Evolutionary conservation across 2,888 invertebrate species (phyloP), one percentile per base, ranked within the genome.

Genomic region (Eupsilia transversa): DNA sequence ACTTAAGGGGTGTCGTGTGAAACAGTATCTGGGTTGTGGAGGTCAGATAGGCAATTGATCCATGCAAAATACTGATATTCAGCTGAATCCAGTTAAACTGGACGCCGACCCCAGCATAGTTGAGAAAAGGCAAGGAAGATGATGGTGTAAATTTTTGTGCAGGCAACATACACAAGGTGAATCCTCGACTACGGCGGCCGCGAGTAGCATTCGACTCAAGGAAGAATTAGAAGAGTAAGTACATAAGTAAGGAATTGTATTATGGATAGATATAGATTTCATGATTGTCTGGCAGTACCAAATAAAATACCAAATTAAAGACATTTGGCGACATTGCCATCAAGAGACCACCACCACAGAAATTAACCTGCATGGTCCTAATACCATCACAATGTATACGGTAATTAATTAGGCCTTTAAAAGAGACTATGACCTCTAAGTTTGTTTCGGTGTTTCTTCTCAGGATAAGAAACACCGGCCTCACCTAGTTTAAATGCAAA

Each of bases 141-240:
- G 1, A 33, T 38, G 7, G 4, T 41, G 70, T 52, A 33, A 27
- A 35, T 68, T 57, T 68, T 30, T 69, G 68, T 69, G n/a, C 72
- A 72, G 72, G 38, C 46, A 72, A 72, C 35, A 17, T 1, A 27
- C 7, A 57, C 57, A 46, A 38, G 69, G 23, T 7, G 38, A 35
- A 23, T 23, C 35, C 27, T 57, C 69, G 30, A 69, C 23, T 3
- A 0, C 38, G 7, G 23, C 3, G 23, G 4, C 27, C 23, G 17
- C 38, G 10, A 57, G 69, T 23, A 57, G 17, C 35, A 12, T 3
- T n/a, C 49, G 17, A 23, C 7, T 2, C 12, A 30, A 0, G 3
- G 23, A 23, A 30, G 5, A 9, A n/a, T 6, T 17, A 30, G 23
- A 46, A 1, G 56, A 38, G 72, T 72, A 49, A 70, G 70, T 70